phyloP scores from a whole-genome alignment of 2,797 vertebrate genomes.

The Halcyon badia region DNA sequence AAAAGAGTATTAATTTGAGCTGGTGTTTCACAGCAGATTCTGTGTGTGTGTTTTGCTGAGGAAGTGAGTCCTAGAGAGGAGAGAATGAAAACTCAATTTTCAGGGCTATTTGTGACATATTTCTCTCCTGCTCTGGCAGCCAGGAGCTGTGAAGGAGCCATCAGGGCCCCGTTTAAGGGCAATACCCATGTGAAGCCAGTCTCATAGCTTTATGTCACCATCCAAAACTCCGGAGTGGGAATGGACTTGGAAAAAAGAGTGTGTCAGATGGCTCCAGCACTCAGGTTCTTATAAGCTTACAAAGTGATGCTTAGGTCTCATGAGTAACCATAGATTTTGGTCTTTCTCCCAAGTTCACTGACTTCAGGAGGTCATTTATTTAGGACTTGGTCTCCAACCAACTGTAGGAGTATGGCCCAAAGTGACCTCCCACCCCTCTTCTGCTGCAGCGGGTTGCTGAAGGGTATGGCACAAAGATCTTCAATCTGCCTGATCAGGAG shows the following conservation, averaged over 20 bases:
- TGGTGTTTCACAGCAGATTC: neutral
- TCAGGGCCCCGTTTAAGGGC: neutral
- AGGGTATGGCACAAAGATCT: neutral
- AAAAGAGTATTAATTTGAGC: neutral
- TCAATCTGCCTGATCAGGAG: neutral
- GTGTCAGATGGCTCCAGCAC: neutral
- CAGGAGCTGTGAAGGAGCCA: neutral
- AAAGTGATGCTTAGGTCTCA: neutral
- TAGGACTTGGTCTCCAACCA: neutral
- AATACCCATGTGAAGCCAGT: neutral
- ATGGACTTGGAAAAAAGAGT: neutral
- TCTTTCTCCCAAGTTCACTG: neutral
- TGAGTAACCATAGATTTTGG: neutral
- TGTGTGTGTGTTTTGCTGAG: neutral
- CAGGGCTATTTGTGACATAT: neutral
- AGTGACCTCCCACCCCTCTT: neutral
- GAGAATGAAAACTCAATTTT: neutral
- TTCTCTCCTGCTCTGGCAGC: neutral
- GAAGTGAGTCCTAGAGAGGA: neutral
- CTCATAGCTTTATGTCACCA: neutral
- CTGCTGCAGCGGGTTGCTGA: neutral
- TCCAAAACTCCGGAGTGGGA: neutral
- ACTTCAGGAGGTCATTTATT: neutral
- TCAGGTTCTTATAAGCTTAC: neutral
- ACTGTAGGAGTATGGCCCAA: neutral